A percentile compares a stretch with the other conserved stretches of the same genome.
These are phyloP conservation scores for Lycocerus yunnanus DNA, from an alignment of 2,888 invertebrate genomes.

Conservation along the genomic window DNA sequence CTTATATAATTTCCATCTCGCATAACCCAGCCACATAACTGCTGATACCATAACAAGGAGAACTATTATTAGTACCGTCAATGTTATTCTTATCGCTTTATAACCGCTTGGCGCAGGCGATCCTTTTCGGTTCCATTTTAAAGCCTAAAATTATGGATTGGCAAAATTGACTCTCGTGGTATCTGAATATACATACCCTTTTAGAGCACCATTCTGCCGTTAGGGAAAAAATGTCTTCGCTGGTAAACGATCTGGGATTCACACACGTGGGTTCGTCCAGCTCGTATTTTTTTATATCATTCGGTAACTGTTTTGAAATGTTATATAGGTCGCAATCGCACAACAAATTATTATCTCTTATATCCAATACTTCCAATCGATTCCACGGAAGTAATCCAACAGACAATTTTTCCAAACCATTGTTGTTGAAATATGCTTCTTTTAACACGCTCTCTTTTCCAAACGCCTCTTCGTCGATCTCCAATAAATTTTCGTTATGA, in stretches of 20 bases:
- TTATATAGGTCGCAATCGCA: conserved; percentile 64
- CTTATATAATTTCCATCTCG: conserved; percentile 39
- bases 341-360: conserved; percentile 67
- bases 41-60: conserved; percentile 29
- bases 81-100: conserved; percentile 37
- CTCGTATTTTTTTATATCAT: conserved; percentile 38
- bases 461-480: conserved; percentile 66
- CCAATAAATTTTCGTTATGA: conserved; percentile 41
- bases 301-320: conserved; percentile 41
- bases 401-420: conserved; percentile 62
- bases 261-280: conserved; percentile 46
- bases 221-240: conserved; percentile 11
- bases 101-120: conserved; percentile 31
- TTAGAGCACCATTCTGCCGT: conserved; percentile 18
- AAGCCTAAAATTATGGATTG: background rate
- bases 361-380: conserved; percentile 60
- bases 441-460: conserved; percentile 34
- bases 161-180: background rate
- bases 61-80: conserved; percentile 32
- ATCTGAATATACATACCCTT: conserved; percentile 6
- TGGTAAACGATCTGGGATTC: conserved; percentile 36
- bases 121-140: conserved; percentile 22
- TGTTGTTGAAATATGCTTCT: conserved; percentile 64
- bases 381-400: conserved; percentile 62
- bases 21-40: conserved; percentile 41